Evolutionary conservation across 2,113 vertebrate genomes (phyloP).

Genomic region (Cnemophilus loriae): DNA sequence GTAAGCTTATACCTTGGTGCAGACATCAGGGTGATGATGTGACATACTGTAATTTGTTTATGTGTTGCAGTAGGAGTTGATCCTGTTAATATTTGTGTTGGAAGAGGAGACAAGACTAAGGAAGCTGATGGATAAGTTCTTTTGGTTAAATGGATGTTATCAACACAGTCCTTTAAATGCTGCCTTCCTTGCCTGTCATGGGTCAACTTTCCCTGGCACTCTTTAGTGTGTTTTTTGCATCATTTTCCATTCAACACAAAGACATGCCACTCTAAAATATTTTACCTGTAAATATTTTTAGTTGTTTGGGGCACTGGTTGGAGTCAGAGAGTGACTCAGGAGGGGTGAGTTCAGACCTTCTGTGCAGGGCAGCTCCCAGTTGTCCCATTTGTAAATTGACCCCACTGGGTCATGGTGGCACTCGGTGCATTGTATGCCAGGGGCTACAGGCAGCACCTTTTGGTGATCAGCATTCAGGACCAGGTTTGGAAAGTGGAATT

Average conservation of each 20-base stretch:
- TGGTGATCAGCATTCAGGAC: neutral
- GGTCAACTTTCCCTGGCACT: neutral
- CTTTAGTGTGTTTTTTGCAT: neutral
- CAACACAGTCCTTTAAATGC: neutral
- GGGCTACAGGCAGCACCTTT: neutral
- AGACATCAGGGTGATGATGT: neutral
- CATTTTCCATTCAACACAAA: neutral
- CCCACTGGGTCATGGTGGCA: fast-evolving
- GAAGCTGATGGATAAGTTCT: neutral
- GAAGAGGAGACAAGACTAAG: neutral
- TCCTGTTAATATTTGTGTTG: neutral
- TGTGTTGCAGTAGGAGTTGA: neutral
- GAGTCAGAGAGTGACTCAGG: neutral
- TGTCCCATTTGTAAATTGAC: neutral
- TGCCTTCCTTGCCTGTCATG: neutral
- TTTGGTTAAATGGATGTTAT: neutral
- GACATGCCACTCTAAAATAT: neutral
- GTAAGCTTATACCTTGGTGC: neutral
- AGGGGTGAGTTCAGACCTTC: neutral
- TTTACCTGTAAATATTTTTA: neutral
- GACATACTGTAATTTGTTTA: neutral
- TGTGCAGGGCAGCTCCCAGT: neutral
- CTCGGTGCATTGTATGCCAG: neutral
- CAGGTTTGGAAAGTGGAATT: neutral
- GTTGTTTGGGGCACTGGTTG: neutral